phyloP scores from a whole-genome alignment of 2,888 invertebrate genomes.

The Boloria selene region DNA sequence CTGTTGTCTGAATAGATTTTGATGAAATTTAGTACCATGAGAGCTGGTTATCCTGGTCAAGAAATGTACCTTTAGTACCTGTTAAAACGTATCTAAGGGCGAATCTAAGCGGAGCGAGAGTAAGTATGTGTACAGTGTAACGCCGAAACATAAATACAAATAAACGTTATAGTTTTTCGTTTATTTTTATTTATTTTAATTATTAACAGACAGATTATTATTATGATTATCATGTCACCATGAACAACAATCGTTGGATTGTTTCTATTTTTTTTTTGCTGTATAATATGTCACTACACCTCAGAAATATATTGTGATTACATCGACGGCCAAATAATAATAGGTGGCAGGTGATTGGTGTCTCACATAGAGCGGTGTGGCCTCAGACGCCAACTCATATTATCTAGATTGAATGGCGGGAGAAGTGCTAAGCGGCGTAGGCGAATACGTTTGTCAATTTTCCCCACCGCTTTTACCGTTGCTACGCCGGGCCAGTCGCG shows the following conservation, averaged over 20 bases:
- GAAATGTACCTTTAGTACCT: no score
- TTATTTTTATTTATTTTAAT: no score
- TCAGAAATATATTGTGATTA: conserved; percentile 23
- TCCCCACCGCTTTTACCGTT: conserved; percentile 71
- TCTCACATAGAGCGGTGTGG: conserved; percentile 62
- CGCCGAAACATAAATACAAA: no score
- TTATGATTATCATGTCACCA: no score
- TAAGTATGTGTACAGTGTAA: no score
- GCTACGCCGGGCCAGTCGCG: conserved; percentile 59
- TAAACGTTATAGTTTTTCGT: no score
- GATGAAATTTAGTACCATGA: no score
- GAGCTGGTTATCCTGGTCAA: no score
- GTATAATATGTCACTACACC: conserved; percentile 25
- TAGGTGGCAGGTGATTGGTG: conserved; percentile 61
- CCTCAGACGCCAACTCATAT: conserved; percentile 60
- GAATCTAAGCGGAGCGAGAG: no score
- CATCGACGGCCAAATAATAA: conserved; percentile 43
- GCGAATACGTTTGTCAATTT: conserved; percentile 63
- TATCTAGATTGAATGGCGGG: conserved; percentile 60
- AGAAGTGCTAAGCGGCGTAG: conserved; percentile 53
- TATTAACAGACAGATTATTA: no score
- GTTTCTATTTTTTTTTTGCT: neutral
- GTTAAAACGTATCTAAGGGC: no score
- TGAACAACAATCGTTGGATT: neutral
- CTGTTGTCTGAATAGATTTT: no score